A percentile compares a stretch with the other conserved stretches of the same genome.
phyloP scores from a whole-genome alignment of 2,888 invertebrate genomes.

The Scaptomyza parva region DNA sequence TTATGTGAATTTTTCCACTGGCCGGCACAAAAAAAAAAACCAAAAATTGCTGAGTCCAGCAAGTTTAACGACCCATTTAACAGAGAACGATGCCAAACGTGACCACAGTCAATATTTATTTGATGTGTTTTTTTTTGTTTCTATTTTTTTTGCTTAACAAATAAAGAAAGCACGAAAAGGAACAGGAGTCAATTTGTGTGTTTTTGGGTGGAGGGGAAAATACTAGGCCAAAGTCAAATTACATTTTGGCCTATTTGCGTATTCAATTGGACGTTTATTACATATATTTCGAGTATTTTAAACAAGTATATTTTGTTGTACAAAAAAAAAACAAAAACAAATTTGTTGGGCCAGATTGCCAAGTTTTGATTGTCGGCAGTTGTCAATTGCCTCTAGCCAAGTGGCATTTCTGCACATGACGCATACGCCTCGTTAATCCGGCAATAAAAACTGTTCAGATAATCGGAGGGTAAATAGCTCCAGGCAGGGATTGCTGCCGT shows the following conservation, averaged over 20 bases:
- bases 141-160: background rate
- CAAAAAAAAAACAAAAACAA: slow-evolving; percentile 3
- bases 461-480: slow-evolving; percentile 53
- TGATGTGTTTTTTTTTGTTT: slow-evolving; percentile 2
- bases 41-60: slow-evolving; percentile 37
- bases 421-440: slow-evolving; percentile 66
- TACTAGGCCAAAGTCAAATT: slow-evolving; percentile 20
- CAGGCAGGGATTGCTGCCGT: slow-evolving; percentile 25
- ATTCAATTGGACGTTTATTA: slow-evolving; percentile 48
- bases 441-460: slow-evolving; percentile 64
- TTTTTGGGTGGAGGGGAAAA: background rate
- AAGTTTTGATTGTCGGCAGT: slow-evolving; percentile 11
- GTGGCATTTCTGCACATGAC: slow-evolving; percentile 45
- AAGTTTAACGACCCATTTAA: slow-evolving; percentile 69
- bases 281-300: slow-evolving; percentile 49
- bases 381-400: slow-evolving; percentile 5
- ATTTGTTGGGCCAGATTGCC: slow-evolving; percentile 8
- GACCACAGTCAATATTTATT: slow-evolving; percentile 68
- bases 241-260: slow-evolving; percentile 33
- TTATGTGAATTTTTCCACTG: slow-evolving; percentile 56
- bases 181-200: slow-evolving; percentile 8
- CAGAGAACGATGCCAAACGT: slow-evolving; percentile 52
- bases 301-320: slow-evolving; percentile 47
- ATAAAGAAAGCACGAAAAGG: slow-evolving; percentile 7
- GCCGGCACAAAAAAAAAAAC: slow-evolving; percentile 16